Evolutionary conservation across 2,113 vertebrate genomes (phyloP).

Genomic region (Zingel zingel): DNA sequence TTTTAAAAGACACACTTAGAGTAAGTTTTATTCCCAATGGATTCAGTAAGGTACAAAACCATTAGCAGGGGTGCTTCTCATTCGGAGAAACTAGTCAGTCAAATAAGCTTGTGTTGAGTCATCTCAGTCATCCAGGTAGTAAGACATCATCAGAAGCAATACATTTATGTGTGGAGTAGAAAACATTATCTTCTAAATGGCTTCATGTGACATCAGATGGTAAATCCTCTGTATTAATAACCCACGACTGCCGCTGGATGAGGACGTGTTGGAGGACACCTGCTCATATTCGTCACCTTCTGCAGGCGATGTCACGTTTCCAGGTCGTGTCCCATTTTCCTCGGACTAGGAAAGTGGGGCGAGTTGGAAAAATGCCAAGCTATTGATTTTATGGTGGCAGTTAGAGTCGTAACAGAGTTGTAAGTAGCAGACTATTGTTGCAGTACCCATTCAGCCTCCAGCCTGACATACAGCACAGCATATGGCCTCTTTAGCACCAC

Average conservation of each 20-base stretch:
- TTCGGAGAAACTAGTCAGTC: not conserved
- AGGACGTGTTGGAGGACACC: not conserved
- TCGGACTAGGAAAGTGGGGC: conserved; percentile 6
- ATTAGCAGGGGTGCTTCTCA: too few relatives aligned
- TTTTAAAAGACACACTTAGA: not conserved
- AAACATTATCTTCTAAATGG: not conserved
- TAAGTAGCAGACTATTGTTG: conserved; percentile 35
- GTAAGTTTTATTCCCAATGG: not conserved
- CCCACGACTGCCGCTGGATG: not conserved
- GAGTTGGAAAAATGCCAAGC: conserved; percentile 39
- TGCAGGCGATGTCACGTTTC: conserved; percentile 25
- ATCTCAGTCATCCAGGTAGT: not conserved
- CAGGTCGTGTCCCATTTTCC: conserved; percentile 23
- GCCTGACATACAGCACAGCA: conserved; percentile 22
- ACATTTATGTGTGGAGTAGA: not conserved
- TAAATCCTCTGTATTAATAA: conserved; percentile 10
- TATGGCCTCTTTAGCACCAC: conserved; percentile 4
- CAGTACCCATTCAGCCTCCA: conserved; percentile 36
- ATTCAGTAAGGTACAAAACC: not conserved
- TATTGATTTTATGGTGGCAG: conserved; percentile 68
- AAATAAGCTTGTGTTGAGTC: not conserved
- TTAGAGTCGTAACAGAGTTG: conserved; percentile 53
- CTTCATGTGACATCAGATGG: not conserved
- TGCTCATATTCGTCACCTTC: conserved; percentile 6
- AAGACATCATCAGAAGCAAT: not conserved